Evolutionary conservation across 2,888 invertebrate genomes (phyloP).

Genomic region (Ochropleura leucogaster): DNA sequence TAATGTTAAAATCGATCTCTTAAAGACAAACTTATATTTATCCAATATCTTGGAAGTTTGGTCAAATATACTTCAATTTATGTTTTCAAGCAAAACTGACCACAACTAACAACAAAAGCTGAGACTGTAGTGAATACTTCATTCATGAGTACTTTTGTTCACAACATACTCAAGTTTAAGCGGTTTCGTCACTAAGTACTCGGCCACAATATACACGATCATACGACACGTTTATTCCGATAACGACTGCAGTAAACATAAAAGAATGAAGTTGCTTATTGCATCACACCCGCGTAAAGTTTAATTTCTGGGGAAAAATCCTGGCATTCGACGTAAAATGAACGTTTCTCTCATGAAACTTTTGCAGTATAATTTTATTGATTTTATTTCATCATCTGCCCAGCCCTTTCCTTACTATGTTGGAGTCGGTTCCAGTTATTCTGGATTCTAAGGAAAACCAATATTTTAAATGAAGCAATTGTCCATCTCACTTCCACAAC

Average conservation of each 20-base stretch:
- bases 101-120: neutral
- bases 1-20: neutral
- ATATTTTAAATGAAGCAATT: too few species aligned
- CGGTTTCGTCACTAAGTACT: conserved; percentile 11
- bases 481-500: too few species aligned
- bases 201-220: neutral
- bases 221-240: neutral
- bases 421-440: too few species aligned
- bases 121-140: neutral
- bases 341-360: neutral
- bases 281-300: neutral
- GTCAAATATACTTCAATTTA: neutral
- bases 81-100: neutral
- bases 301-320: neutral
- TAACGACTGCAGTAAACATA: neutral
- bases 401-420: too few species aligned
- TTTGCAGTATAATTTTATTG: neutral
- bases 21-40: neutral
- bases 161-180: neutral
- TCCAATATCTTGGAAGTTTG: neutral
- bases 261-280: neutral
- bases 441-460: too few species aligned
- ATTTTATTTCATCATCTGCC: neutral
- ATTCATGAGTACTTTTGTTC: neutral
- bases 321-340: neutral